A percentile compares a stretch with the other conserved stretches of the same genome.
phyloP scores from a whole-genome alignment of 2,888 invertebrate species.

The Stratiomys singularior region DNA sequence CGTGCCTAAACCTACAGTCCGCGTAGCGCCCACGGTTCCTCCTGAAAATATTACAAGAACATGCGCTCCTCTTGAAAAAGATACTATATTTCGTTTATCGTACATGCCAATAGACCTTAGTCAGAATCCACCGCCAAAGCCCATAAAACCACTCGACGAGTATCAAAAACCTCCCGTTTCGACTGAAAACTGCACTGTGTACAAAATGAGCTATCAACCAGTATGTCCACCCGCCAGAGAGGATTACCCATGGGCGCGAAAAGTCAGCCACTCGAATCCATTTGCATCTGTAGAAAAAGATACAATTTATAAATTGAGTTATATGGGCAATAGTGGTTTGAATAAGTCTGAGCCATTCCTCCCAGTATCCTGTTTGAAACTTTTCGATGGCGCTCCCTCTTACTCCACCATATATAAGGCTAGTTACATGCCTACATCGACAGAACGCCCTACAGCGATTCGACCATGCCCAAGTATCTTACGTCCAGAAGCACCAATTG shows the following conservation, averaged over 20 bases:
- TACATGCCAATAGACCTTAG: constrained; percentile 63
- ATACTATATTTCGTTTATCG: constrained; percentile 61
- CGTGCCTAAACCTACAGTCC: constrained; percentile 70
- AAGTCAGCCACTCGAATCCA: constrained; percentile 50
- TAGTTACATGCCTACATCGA: constrained; percentile 71
- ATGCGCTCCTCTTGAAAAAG: constrained; percentile 55
- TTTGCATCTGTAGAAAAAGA: constrained; percentile 60
- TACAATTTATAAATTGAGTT: constrained; percentile 69
- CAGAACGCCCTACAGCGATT: constrained; percentile 54
- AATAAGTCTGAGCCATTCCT: constrained; percentile 56
- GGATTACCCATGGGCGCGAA: constrained; percentile 61
- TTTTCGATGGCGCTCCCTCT: constrained; percentile 18
- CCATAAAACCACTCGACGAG: constrained; percentile 53
- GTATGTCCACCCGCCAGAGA: constrained; percentile 63
- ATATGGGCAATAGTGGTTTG: constrained; percentile 65
- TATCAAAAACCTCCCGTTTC: constrained; percentile 58
- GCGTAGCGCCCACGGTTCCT: constrained; percentile 57
- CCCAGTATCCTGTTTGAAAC: constrained; percentile 31
- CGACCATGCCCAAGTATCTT: constrained; percentile 66
- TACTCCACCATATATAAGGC: constrained; percentile 69
- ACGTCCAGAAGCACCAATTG: constrained; percentile 67
- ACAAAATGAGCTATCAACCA: constrained; percentile 69
- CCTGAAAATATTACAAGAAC: constrained; percentile 50
- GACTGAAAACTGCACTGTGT: constrained; percentile 64
- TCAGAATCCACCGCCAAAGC: constrained; percentile 61